Percentiles rank a stretch among this genome's conserved stretches.
Conservation (phyloP, 1,140 invertebrate species). For the Brachionus koreanus region DNA sequence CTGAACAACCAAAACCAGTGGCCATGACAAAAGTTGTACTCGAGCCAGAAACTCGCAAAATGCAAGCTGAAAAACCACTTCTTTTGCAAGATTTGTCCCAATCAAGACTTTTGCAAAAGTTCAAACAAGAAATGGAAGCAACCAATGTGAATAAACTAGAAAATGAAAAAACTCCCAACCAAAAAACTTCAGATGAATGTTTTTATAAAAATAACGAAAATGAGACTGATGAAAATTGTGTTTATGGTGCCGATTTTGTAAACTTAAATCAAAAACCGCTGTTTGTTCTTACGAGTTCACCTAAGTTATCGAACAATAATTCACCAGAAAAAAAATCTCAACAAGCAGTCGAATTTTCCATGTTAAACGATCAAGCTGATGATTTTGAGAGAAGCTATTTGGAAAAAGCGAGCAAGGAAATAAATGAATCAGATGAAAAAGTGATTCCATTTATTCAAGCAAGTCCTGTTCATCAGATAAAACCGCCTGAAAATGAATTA, state of each 20-base stretch:
- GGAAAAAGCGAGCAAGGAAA: conserved; percentile 13
- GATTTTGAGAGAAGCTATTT: conserved; percentile 18
- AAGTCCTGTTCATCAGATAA: not conserved
- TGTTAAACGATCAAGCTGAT: not conserved
- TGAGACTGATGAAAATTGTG: not conserved
- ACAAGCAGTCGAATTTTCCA: not conserved
- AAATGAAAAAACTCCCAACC: not conserved
- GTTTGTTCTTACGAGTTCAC: not conserved
- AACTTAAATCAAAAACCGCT: not conserved
- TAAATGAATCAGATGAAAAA: conserved; percentile 21
- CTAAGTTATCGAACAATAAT: not conserved
- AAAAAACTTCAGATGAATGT: not conserved
- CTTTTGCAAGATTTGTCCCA: conserved; percentile 27
- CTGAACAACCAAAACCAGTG: not conserved
- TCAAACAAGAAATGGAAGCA: conserved; percentile 14
- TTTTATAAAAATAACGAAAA: not conserved
- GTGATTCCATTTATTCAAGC: not conserved
- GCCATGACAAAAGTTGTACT: not conserved
- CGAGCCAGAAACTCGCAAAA: conserved; percentile 24
- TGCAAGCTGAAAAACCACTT: conserved; percentile 30
- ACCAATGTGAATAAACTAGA: not conserved
- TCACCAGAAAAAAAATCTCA: not conserved
- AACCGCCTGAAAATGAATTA: not conserved
- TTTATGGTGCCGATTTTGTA: not conserved
- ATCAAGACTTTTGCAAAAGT: conserved; percentile 33